These are phyloP conservation scores for Tipula confusa DNA, from an alignment of 2,888 invertebrate species.

Conservation along the genomic window DNA sequence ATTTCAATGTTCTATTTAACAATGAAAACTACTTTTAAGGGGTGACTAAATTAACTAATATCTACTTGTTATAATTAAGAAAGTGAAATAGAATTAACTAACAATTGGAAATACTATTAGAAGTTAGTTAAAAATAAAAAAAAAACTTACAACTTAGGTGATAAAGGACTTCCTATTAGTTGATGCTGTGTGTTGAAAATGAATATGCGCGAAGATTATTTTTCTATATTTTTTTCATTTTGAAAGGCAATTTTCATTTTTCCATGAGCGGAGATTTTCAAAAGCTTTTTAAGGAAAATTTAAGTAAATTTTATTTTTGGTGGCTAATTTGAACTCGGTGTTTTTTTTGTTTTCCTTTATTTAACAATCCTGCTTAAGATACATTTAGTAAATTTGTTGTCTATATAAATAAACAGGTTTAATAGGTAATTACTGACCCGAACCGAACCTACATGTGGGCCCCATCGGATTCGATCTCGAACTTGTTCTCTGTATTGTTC, in stretches of 20 bases:
- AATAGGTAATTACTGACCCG: no score
- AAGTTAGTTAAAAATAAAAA: not conserved
- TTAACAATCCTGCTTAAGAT: no score
- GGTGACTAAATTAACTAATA: not conserved
- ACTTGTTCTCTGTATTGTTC: no score
- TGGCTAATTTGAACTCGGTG: not conserved
- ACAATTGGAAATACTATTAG: not conserved
- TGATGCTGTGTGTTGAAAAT: conserved; percentile 9
- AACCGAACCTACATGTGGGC: no score
- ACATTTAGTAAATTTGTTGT: no score
- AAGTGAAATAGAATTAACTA: not conserved
- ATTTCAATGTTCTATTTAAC: not conserved
- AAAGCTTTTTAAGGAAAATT: not conserved
- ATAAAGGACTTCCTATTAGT: conserved; percentile 7
- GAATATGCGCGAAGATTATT: not conserved
- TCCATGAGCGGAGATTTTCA: not conserved
- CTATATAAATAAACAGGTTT: no score
- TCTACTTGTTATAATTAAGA: not conserved
- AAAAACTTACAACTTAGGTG: not conserved
- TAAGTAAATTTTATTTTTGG: not conserved
- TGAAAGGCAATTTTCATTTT: no score
- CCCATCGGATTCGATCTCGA: no score
- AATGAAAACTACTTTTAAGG: not conserved
- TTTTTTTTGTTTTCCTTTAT: no score
- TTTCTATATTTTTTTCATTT: not conserved